Evolutionary conservation across 1,140 invertebrate species (phyloP), one percentile per base, ranked within the genome.

Genomic region (Arctopsyche grandis): DNA sequence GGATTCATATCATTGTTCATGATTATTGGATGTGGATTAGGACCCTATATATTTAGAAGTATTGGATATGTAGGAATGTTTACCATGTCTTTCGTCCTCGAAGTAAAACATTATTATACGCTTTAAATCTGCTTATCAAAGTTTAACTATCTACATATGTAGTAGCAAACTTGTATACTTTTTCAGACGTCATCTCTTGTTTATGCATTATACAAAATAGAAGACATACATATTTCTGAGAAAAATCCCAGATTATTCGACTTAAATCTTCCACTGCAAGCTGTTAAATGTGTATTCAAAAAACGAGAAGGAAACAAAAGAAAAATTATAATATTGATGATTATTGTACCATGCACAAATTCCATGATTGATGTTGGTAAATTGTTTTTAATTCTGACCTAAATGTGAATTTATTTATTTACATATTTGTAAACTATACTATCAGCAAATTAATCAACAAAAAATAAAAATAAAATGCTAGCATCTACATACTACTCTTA

Each of bases 51-150:
- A 3, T 88, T 86, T 80, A 83, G 86, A 9, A 77, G 83, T 29
- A 83, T 88, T 12, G 87, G 87, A 82, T 88, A 87, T 85, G 86
- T 85, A 82, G 86, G 87, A 84, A 86, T 88, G 84, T 88, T 88
- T 82, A 85, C 85, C 46, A 83, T 88, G 83, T 85, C 85, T 75
- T 86, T 88, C 82, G 84, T 86, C 74, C 82, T 88, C 77, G 86
- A 88, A 86, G 87, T 88, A 86, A 79, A 77, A 7, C 7, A 60
- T 46, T 5, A 46, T 12, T 46, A 46, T 46, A 7, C 12, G 44
- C n/a, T n/a, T n/a, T n/a, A n/a, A n/a, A n/a, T n/a, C n/a, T n/a
- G n/a, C n/a, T n/a, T n/a, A n/a, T n/a, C n/a, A n/a, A n/a, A n/a
- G n/a, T n/a, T n/a, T n/a, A n/a, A n/a, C n/a, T n/a, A n/a, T n/a